Base-by-base conservation (phyloP, 2,113 vertebrate species). In the Anarhynchus alexandrinus region DNA sequence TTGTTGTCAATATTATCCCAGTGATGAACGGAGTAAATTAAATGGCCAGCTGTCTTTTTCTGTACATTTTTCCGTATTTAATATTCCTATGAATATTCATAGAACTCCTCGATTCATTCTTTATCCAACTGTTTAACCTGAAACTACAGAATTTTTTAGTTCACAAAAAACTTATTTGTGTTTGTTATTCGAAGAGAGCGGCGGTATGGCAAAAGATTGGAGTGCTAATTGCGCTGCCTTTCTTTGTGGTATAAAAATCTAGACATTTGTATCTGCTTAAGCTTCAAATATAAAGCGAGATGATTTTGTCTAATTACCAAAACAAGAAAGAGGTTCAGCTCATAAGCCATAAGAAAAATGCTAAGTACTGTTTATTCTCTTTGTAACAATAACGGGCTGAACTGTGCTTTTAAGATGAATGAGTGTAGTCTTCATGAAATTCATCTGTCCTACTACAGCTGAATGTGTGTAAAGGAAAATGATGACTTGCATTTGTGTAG, bases 221-320 rank as follows among this genome's bases (percentile, higher is more conserved):
- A 74, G 55, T 55, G 43, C 61, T 93, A 80, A 84, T 93, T 65
- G 67, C 38, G 5, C 51, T 84, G n/a, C 21, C 6, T 80, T 93
- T 74, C 54, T 87, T 74, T 45, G 32, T 80, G 32, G 9, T 55
- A 26, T 38, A 83, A 76, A 79, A 74, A 74, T 83, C 51, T 74
- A 82, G n/a, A 49, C 5, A 15, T 82, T 95, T 92, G 14, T 84
- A 10, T 94, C 27, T 88, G 22, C 42, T 92, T 92, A 69, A 86
- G 38, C 54, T 90, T 94, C 71, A 83, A 49, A 64, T 70, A 36
- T 26, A 94, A 95, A 94, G 12, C 15, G 55, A 62, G 51, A 74
- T 93, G n/a, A 67, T 81, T 86, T 88, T 88, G 42, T 67, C 58
- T 92, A 92, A 88, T 96, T 95, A 79, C 18, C 38, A 84, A 67